These are phyloP conservation scores for Cosmorhoe ocellata DNA, from an alignment of 2,888 invertebrate species.

Conservation along the genomic window DNA sequence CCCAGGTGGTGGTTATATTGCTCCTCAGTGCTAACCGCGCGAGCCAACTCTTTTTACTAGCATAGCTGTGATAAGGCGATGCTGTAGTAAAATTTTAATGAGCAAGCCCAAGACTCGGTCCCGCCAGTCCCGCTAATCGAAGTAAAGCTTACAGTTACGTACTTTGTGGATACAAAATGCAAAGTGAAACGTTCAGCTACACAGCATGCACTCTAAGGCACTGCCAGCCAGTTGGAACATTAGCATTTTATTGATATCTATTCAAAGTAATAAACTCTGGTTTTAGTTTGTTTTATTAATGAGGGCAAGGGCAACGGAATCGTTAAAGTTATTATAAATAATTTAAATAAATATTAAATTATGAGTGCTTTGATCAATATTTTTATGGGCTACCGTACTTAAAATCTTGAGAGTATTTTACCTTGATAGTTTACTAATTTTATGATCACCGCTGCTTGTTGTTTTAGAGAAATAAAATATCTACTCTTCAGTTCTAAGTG, in stretches of 20 bases:
- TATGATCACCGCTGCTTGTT: conserved; percentile 30
- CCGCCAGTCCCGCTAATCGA: conserved; percentile 60
- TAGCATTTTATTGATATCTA: conserved; percentile 32
- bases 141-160: conserved; percentile 52
- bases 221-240: conserved; percentile 14
- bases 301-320: conserved; percentile 21
- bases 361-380: conserved; percentile 31
- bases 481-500: no score
- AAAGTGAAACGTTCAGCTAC: conserved; percentile 38
- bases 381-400: conserved; percentile 39
- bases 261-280: conserved; percentile 17
- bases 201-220: conserved; percentile 21
- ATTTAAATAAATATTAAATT: conserved; percentile 17
- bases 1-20: conserved; percentile 38
- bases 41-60: conserved; percentile 43
- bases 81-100: conserved; percentile 69
- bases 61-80: conserved; percentile 28
- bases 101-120: conserved; percentile 47
- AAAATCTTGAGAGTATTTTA: conserved; percentile 33
- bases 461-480: not conserved
- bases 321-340: conserved; percentile 16
- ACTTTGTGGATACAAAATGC: conserved; percentile 52
- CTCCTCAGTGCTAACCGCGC: conserved; percentile 39
- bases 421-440: conserved; percentile 27
- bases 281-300: conserved; percentile 12